Percentiles rank a stretch among this genome's conserved stretches.
phyloP scores from a whole-genome alignment of 2,888 invertebrate genomes.

The Myopa tessellatipennis region DNA sequence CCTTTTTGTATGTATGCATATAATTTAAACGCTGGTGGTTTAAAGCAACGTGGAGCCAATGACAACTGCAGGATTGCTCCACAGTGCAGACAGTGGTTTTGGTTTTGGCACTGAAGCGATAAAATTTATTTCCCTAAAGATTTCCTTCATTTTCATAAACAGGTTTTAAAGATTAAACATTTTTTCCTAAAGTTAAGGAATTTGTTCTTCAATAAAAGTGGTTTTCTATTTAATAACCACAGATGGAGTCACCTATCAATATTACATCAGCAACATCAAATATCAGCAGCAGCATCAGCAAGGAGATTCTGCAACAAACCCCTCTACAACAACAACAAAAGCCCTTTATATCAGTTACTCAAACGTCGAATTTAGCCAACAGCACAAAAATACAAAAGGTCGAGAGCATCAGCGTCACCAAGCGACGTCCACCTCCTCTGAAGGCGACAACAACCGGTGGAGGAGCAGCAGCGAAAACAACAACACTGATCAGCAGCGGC shows the following conservation, averaged over 20 bases:
- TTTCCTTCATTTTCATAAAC: too few species aligned
- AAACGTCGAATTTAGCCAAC: constrained; percentile 31
- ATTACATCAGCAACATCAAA: constrained; percentile 46
- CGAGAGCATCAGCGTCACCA: constrained; percentile 37
- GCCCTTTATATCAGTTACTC: constrained; percentile 47
- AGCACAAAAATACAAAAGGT: constrained; percentile 42
- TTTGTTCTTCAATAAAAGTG: neutral
- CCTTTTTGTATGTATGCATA: too few species aligned
- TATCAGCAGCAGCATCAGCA: constrained; percentile 45
- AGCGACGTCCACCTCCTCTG: constrained; percentile 65
- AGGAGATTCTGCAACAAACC: neutral
- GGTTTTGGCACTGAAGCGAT: too few species aligned
- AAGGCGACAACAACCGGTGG: constrained; percentile 57
- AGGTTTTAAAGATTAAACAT: too few species aligned
- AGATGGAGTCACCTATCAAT: constrained; percentile 53
- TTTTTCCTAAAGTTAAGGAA: too few species aligned
- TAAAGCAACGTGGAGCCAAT: too few species aligned
- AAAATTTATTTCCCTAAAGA: too few species aligned
- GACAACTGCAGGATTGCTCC: too few species aligned
- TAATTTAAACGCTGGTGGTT: too few species aligned
- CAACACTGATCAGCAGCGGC: constrained; percentile 57
- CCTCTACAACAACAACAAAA: constrained; percentile 36
- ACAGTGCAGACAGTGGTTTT: too few species aligned
- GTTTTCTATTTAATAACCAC: constrained; percentile 16
- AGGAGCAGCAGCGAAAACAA: constrained; percentile 49